Conservation (phyloP, 2,797 vertebrate genomes). For the Euphonia xanthogaster region DNA sequence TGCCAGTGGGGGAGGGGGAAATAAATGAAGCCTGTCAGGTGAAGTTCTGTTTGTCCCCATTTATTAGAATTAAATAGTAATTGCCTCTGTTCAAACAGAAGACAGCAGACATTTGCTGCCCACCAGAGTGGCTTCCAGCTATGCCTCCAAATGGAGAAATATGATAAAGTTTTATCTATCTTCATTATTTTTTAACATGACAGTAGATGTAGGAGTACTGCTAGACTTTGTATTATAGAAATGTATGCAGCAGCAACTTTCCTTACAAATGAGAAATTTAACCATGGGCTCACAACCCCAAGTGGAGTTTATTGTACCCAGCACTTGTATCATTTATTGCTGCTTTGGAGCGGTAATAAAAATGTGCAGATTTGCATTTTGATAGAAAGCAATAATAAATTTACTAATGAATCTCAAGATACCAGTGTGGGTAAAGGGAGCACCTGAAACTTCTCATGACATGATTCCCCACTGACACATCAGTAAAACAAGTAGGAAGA, state of each 20-base stretch:
- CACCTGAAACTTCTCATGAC: neutral
- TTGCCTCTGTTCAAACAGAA: neutral
- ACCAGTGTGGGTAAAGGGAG: neutral
- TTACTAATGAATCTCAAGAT: neutral
- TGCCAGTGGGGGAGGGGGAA: neutral
- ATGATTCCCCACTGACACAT: neutral
- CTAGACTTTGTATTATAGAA: neutral
- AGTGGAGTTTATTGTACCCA: neutral
- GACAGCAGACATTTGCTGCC: neutral
- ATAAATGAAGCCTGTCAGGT: neutral
- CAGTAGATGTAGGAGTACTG: neutral
- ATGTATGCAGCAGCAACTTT: neutral
- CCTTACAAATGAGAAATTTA: neutral
- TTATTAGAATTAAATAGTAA: neutral
- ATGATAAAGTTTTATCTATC: neutral
- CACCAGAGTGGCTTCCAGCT: neutral
- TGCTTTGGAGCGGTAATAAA: neutral
- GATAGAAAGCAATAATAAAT: neutral
- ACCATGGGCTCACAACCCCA: neutral
- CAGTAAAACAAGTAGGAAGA: neutral
- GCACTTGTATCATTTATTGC: neutral
- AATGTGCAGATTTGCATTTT: neutral
- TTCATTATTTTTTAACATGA: constrained; percentile 38
- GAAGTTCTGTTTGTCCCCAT: neutral
- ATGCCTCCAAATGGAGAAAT: neutral